phyloP scores from a whole-genome alignment of 2,888 invertebrate genomes.

The Pantelozetes paolii region DNA sequence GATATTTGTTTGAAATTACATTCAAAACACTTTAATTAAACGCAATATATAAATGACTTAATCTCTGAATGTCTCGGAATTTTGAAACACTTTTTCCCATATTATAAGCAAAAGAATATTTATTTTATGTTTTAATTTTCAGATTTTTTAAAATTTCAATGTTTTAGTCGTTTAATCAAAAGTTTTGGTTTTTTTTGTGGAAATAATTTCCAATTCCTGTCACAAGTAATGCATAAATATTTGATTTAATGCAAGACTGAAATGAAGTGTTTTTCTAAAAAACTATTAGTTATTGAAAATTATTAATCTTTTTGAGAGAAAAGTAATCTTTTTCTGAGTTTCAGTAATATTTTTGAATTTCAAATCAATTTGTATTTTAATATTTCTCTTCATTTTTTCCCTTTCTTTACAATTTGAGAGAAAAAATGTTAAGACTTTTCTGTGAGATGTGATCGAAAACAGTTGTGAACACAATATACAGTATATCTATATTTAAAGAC shows the following conservation, averaged over 20 bases:
- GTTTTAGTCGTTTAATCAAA: not conserved
- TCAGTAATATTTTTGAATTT: too few relatives aligned
- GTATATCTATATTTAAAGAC: slow-evolving; percentile 6
- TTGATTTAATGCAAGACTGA: too few relatives aligned
- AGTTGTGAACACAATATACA: not conserved
- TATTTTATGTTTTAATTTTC: not conserved
- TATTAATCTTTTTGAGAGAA: too few relatives aligned
- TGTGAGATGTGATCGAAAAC: too few relatives aligned
- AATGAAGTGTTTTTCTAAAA: too few relatives aligned
- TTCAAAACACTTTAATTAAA: not conserved
- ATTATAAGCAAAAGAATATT: not conserved
- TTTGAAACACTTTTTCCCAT: not conserved
- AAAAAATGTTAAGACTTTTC: too few relatives aligned
- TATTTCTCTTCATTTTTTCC: too few relatives aligned
- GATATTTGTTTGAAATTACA: not conserved
- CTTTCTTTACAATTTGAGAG: too few relatives aligned
- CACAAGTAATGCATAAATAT: slow-evolving; percentile 2
- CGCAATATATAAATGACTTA: not conserved
- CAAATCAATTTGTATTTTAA: too few relatives aligned
- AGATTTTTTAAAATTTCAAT: not conserved
- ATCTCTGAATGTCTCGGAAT: not conserved
- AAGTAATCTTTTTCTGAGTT: too few relatives aligned
- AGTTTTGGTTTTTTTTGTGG: not conserved
- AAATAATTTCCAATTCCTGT: slow-evolving; percentile 2
- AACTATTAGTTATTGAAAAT: too few relatives aligned